Base-by-base conservation (phyloP, 2,888 invertebrate genomes). In the Psylliodes chrysocephalus region DNA sequence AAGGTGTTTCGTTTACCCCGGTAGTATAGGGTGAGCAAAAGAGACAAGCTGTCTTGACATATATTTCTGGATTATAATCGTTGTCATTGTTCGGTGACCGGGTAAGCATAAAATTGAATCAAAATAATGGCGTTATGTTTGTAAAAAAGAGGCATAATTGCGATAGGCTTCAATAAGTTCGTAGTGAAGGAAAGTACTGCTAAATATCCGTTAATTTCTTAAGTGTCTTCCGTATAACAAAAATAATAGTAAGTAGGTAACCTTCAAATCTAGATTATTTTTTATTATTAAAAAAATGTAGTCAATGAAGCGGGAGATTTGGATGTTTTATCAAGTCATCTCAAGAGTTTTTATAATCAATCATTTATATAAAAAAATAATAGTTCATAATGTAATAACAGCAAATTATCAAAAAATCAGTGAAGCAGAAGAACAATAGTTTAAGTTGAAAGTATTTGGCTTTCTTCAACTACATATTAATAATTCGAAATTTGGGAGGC, bases 91-190 rank as follows among this genome's bases (percentile, higher is more conserved):
- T 60, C 56, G 55, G 42, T 30, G 65, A 53, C 53, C 46, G 51
- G 66, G 64, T 66, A 52, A 64, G 59, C 68, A 62, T 63, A 56
- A 68, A 68, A 68, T 68, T 61, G 61, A 68, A 64, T 68, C 68
- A 66, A 68, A 68, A 68, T 68, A n/a, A 68, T 59, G 66, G 51
- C 61, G 64, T 67, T 62, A 60, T 56, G 62, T 53, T 60, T 42
- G 33, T 18, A 53, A 60, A 64, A 64, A 64, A 52, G 22, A 5
- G n/a, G n/a, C 14, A 30, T 49, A 59, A 59, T 59, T 59, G 59
- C 25, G 59, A 49, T 46, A 51, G 33, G 59, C 59, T 49, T 59
- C 59, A 35, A 25, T 59, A 28, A 8, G 1, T 51, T 28, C 49
- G 8, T 46, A 51, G 35, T 42, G 51, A 35, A 60, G 25, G 40